These are phyloP conservation scores for Callimorpha dominula DNA, from an alignment of 2,888 invertebrate genomes.

Conservation along the genomic window DNA sequence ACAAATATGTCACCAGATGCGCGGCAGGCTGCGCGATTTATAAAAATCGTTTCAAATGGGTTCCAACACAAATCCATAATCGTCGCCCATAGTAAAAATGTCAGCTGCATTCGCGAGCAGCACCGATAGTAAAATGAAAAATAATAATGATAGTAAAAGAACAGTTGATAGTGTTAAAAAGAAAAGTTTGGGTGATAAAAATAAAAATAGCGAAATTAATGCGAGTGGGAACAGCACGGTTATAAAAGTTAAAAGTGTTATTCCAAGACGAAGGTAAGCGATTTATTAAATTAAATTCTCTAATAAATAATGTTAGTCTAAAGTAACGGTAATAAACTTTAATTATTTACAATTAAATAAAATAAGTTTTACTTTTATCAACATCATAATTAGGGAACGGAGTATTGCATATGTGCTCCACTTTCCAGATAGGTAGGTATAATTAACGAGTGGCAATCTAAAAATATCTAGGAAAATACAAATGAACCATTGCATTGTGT, in stretches of 20 bases:
- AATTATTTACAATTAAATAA: not conserved
- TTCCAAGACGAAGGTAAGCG: slow-evolving; percentile 80
- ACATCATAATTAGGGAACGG: slow-evolving; percentile 33
- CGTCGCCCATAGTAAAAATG: slow-evolving; percentile 77
- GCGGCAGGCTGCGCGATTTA: slow-evolving; percentile 84
- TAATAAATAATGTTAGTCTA: not conserved
- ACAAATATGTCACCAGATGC: slow-evolving; percentile 74
- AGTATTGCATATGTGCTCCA: slow-evolving; percentile 59
- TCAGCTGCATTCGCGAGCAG: slow-evolving; percentile 69
- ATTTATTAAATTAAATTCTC: not conserved
- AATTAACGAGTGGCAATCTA: slow-evolving; percentile 68
- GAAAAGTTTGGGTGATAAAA: slow-evolving; percentile 70
- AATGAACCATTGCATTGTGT: slow-evolving; percentile 39
- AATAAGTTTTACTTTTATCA: slow-evolving; percentile 17
- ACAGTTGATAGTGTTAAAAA: slow-evolving; percentile 62
- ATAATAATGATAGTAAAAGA: slow-evolving; percentile 48
- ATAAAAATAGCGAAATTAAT: slow-evolving; percentile 60
- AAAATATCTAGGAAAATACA: slow-evolving; percentile 57
- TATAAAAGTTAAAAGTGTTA: slow-evolving; percentile 83
- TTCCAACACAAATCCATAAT: slow-evolving; percentile 83
- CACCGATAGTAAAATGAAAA: slow-evolving; percentile 63
- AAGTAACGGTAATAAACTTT: not conserved
- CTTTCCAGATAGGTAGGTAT: slow-evolving; percentile 61
- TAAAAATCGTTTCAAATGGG: slow-evolving; percentile 82
- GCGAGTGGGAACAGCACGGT: slow-evolving; percentile 60